Evolutionary conservation across 2,888 invertebrate genomes (phyloP).

Genomic region (Hipparchia sbordonii): DNA sequence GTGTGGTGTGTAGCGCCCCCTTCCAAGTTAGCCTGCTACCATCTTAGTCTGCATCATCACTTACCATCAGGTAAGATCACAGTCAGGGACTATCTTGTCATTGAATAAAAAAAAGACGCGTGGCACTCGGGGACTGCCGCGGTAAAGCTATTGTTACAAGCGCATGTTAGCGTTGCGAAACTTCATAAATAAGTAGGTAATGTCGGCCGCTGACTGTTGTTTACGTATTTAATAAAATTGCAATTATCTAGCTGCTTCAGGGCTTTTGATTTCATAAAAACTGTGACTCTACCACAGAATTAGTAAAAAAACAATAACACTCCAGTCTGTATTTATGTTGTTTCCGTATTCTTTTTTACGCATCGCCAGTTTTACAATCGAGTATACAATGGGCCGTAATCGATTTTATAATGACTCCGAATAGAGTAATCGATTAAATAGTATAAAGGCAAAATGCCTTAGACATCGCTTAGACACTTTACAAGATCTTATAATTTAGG

Average conservation of each 20-base stretch:
- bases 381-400: neutral
- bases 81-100: too few species aligned
- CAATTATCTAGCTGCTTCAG: neutral
- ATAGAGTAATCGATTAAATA: neutral
- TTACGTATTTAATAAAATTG: neutral
- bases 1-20: too few species aligned
- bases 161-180: constrained; percentile 7
- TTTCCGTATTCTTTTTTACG: constrained; percentile 13
- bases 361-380: neutral
- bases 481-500: neutral
- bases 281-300: constrained; percentile 2
- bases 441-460: neutral
- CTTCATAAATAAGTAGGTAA: constrained; percentile 2
- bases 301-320: neutral
- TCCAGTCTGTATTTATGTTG: neutral
- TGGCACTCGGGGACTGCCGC: too few species aligned
- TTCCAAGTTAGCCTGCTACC: too few species aligned
- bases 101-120: too few species aligned
- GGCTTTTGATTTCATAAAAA: neutral
- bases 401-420: constrained; percentile 14
- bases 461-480: neutral
- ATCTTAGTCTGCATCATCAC: too few species aligned
- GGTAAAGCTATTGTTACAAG: neutral
- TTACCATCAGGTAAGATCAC: too few species aligned
- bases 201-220: neutral